Conservation (phyloP, 1,140 invertebrate species). For the Saccostrea glomerata region DNA sequence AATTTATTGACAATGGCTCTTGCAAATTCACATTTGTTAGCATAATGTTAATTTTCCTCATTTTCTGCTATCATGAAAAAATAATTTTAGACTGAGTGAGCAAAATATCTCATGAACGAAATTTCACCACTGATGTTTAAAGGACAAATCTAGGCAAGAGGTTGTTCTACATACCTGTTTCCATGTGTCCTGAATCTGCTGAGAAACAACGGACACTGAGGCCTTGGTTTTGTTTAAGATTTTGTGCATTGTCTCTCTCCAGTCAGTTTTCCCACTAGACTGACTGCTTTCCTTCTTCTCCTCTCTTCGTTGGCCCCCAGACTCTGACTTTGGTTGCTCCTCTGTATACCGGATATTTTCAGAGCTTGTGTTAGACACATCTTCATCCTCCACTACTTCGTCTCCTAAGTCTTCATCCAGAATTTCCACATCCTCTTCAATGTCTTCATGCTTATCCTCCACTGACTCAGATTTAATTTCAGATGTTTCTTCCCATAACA, state of each 20-base stretch:
- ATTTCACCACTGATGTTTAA: no score
- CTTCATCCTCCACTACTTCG: slow-evolving; percentile 1
- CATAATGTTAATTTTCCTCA: no score
- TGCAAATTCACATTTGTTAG: not conserved
- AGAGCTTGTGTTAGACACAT: slow-evolving; percentile 25
- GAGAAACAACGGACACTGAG: slow-evolving; percentile 40
- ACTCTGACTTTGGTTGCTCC: not conserved
- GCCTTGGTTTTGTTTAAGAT: slow-evolving; percentile 42
- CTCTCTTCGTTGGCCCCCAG: not conserved
- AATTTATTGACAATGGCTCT: not conserved
- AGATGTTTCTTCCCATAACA: no score
- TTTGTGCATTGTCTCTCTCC: slow-evolving; percentile 36
- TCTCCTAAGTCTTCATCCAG: slow-evolving; percentile 11
- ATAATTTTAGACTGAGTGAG: no score
- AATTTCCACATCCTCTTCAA: slow-evolving; percentile 1
- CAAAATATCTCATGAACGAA: no score
- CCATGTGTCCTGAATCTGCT: slow-evolving; percentile 48
- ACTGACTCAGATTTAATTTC: not conserved
- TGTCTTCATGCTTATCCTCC: not conserved
- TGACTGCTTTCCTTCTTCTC: not conserved
- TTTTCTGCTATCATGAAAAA: no score
- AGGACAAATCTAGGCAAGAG: no score
- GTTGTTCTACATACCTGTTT: slow-evolving; percentile 31
- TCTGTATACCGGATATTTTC: slow-evolving; percentile 7
- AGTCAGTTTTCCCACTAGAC: not conserved